These are phyloP conservation scores for Agrypnus murinus DNA, from an alignment of 2,888 invertebrate genomes.

Conservation along the genomic window DNA sequence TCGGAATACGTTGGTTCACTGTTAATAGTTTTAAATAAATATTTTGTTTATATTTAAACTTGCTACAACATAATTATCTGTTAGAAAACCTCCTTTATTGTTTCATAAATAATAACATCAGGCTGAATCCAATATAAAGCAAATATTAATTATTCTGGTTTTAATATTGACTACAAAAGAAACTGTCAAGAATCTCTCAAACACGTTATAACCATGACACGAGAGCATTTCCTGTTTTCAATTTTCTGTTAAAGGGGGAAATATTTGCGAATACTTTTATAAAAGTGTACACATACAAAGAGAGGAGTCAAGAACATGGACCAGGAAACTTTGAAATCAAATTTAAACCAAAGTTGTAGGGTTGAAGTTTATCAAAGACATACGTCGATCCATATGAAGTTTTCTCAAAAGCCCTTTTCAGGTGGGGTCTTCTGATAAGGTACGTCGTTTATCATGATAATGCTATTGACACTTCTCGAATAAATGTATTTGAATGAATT, in stretches of 20 bases:
- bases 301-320: conserved; percentile 26
- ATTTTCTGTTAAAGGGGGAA: conserved; percentile 13
- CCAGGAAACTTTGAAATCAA: conserved; percentile 47
- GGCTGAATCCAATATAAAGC: too few relatives aligned
- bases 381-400: conserved; percentile 45
- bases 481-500: conserved; percentile 56
- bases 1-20: too few relatives aligned
- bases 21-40: too few relatives aligned
- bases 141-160: too few relatives aligned
- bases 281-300: conserved; percentile 23
- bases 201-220: conserved; percentile 5
- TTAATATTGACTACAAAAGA: too few relatives aligned
- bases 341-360: conserved; percentile 51
- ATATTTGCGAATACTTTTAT: conserved; percentile 38
- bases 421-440: conserved; percentile 46
- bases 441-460: conserved; percentile 55
- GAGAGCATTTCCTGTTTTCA: conserved; percentile 33
- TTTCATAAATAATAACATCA: too few relatives aligned
- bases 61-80: too few relatives aligned
- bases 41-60: too few relatives aligned
- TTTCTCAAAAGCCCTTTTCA: conserved; percentile 49
- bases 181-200: neutral
- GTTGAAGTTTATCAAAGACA: conserved; percentile 53
- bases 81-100: too few relatives aligned
- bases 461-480: conserved; percentile 54